phyloP scores from a whole-genome alignment of 2,113 vertebrate genomes.

The Aramus guarauna region DNA sequence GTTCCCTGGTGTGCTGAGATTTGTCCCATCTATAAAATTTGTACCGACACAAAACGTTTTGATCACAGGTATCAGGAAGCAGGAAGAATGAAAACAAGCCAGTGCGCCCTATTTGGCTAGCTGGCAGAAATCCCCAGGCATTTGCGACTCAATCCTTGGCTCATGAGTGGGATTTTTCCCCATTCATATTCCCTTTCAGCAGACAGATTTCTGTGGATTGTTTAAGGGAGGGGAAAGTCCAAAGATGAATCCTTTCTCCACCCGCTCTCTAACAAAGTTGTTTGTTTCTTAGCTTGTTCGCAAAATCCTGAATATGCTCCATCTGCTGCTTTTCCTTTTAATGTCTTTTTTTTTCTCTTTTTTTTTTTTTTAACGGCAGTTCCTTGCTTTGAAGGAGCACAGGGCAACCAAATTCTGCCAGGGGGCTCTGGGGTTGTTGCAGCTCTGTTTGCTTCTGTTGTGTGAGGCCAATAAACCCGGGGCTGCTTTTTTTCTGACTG shows the following conservation, averaged over 20 bases:
- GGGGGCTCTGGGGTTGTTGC: not conserved
- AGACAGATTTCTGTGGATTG: slow-evolving; percentile 59
- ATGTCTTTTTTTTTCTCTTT: not conserved
- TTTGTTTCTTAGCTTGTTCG: not conserved
- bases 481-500: not conserved
- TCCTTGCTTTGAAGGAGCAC: not conserved
- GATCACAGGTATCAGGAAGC: slow-evolving; percentile 14
- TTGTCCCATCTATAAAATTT: not conserved
- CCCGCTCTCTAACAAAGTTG: not conserved
- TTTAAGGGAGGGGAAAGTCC: not conserved
- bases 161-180: slow-evolving; percentile 44
- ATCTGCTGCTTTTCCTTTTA: not conserved
- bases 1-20: not conserved
- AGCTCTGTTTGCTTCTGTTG: not conserved
- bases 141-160: slow-evolving; percentile 59
- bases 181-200: slow-evolving; percentile 61
- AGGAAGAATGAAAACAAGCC: slow-evolving; percentile 28
- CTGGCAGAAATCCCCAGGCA: slow-evolving; percentile 60
- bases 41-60: not conserved
- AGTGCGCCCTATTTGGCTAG: slow-evolving; percentile 52
- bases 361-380: not conserved
- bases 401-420: not conserved
- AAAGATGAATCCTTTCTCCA: slow-evolving; percentile 17
- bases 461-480: not conserved
- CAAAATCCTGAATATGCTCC: not conserved